phyloP scores from a whole-genome alignment of 1,140 invertebrate genomes.

The Diplogasteroides magnus region DNA sequence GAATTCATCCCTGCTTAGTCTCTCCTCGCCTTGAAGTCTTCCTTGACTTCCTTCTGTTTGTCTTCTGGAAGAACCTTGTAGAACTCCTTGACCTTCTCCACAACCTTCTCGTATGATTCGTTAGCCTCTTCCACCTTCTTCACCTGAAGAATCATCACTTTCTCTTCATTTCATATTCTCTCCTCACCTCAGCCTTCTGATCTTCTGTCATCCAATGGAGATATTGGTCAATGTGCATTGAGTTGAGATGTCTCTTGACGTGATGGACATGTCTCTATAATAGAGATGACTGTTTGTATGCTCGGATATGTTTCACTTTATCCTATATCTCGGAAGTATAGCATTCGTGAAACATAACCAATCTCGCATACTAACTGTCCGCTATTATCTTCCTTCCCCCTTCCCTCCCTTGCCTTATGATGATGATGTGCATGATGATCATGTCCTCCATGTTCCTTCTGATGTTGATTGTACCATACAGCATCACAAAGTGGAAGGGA shows the following conservation, averaged over 20 bases:
- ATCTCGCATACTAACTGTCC: too few species aligned
- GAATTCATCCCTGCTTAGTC: too few species aligned
- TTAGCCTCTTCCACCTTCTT: not conserved
- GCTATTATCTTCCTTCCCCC: too few species aligned
- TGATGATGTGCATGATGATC: not conserved
- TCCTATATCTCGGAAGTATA: too few species aligned
- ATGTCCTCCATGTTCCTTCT: not conserved
- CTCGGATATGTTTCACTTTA: not conserved
- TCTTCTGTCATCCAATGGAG: not conserved
- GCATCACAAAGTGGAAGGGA: not conserved
- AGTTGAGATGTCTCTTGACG: not conserved
- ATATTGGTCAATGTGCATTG: not conserved
- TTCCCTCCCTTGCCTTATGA: too few species aligned
- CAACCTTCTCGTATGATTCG: not conserved
- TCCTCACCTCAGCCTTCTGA: not conserved
- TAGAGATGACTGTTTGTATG: too few species aligned
- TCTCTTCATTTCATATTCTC: not conserved
- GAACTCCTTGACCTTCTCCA: not conserved
- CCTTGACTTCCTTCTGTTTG: not conserved
- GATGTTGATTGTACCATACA: not conserved
- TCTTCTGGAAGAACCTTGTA: not conserved
- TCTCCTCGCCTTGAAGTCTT: not conserved
- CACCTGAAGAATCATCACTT: not conserved
- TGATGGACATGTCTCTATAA: too few species aligned
- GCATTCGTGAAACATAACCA: too few species aligned